phyloP scores from a whole-genome alignment of 2,113 vertebrate species.

The Camelus dromedarius region DNA sequence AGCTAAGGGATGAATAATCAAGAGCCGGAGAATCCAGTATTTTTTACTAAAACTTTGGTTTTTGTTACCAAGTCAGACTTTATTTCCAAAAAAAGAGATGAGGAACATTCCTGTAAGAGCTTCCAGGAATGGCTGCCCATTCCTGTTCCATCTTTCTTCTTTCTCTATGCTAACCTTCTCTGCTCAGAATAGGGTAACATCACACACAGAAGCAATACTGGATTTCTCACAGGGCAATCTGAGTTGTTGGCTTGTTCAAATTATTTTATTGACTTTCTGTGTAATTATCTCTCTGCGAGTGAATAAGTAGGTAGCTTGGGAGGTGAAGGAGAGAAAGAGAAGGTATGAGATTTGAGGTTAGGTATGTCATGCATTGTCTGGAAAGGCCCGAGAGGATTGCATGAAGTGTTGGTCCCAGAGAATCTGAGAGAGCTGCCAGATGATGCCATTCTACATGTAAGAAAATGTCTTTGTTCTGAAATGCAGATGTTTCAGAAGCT shows the following conservation, averaged over 20 bases:
- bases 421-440: conserved; percentile 49
- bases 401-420: not conserved
- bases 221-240: not conserved
- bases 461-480: conserved; percentile 69
- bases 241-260: not conserved
- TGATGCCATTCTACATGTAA: not conserved
- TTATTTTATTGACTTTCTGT: not conserved
- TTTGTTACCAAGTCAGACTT: not conserved
- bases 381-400: conserved; percentile 17
- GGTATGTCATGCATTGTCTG: conserved; percentile 41
- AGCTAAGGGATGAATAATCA: not conserved
- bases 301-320: not conserved
- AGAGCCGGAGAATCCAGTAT: not conserved
- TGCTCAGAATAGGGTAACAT: not conserved
- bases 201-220: not conserved
- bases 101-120: not conserved
- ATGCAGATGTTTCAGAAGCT: conserved; percentile 53
- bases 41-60: not conserved
- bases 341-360: not conserved
- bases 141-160: not conserved
- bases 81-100: not conserved
- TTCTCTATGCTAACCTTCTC: not conserved
- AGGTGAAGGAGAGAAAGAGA: not conserved
- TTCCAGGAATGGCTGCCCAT: not conserved
- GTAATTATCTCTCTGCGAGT: not conserved